Evolutionary conservation across 2,888 invertebrate species (phyloP).

Genomic region (Acanthosepion esculentum): DNA sequence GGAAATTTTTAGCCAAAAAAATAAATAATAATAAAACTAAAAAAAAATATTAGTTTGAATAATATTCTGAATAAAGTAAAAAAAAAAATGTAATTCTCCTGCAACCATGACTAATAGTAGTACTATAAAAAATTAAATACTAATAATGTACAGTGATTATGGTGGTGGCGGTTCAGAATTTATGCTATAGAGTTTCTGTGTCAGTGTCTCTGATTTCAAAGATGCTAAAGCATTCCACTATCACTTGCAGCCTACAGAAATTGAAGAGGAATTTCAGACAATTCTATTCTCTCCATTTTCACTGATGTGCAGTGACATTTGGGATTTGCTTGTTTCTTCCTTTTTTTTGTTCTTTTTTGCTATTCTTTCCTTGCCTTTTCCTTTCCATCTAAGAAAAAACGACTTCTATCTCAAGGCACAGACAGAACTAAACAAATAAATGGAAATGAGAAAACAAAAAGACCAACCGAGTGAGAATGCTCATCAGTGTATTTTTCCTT

Average conservation of each 20-base stretch:
- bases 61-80: background rate
- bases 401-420: too few relatives aligned
- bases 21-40: background rate
- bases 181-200: conserved; percentile 3
- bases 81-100: background rate
- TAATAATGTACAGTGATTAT: background rate
- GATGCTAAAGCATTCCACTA: background rate
- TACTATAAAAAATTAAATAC: background rate
- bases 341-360: background rate
- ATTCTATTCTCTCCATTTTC: background rate
- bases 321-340: background rate
- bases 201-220: background rate
- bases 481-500: too few relatives aligned
- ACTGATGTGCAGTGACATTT: conserved; percentile 7
- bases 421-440: too few relatives aligned
- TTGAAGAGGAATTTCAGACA: conserved; percentile 13
- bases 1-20: background rate
- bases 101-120: too few relatives aligned
- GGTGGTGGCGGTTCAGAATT: background rate
- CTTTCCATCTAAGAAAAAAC: too few relatives aligned
- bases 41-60: background rate
- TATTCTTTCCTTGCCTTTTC: too few relatives aligned
- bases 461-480: too few relatives aligned
- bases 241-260: background rate
- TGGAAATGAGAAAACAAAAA: too few relatives aligned